Evolutionary conservation across 2,113 vertebrate genomes (phyloP).

Genomic region (Lutjanus erythropterus): DNA sequence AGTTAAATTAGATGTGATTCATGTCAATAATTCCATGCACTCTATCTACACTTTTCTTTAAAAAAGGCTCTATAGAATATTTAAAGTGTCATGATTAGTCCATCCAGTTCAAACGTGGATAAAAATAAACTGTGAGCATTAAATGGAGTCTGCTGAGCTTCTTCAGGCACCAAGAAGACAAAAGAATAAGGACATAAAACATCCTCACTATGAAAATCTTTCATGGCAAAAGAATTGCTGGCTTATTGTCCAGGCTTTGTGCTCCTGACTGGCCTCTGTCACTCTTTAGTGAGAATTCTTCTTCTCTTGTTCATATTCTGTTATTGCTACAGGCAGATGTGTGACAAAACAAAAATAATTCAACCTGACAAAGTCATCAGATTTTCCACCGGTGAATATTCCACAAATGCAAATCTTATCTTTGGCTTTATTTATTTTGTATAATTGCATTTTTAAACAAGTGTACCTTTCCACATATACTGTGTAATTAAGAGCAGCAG

Average conservation of each 20-base stretch:
- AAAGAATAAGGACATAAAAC: too few relatives aligned
- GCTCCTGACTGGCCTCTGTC: background rate
- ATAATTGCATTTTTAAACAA: conserved; percentile 23
- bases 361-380: background rate
- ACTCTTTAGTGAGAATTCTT: too few relatives aligned
- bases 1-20: too few relatives aligned
- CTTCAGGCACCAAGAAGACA: too few relatives aligned
- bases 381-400: conserved; percentile 6
- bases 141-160: too few relatives aligned
- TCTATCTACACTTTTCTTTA: too few relatives aligned
- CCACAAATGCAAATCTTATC: conserved; percentile 24
- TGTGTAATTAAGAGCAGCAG: conserved; percentile 38
- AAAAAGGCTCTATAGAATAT: too few relatives aligned
- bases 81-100: too few relatives aligned
- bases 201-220: too few relatives aligned
- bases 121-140: background rate
- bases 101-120: background rate
- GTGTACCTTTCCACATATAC: conserved; percentile 38
- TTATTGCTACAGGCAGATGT: background rate
- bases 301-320: background rate
- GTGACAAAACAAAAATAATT: background rate
- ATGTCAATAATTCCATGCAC: too few relatives aligned
- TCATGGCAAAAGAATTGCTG: too few relatives aligned
- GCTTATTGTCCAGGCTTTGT: too few relatives aligned
- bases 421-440: conserved; percentile 13